Base-by-base conservation (phyloP, 2,888 invertebrate species). In the Pediacus dermestoides region DNA sequence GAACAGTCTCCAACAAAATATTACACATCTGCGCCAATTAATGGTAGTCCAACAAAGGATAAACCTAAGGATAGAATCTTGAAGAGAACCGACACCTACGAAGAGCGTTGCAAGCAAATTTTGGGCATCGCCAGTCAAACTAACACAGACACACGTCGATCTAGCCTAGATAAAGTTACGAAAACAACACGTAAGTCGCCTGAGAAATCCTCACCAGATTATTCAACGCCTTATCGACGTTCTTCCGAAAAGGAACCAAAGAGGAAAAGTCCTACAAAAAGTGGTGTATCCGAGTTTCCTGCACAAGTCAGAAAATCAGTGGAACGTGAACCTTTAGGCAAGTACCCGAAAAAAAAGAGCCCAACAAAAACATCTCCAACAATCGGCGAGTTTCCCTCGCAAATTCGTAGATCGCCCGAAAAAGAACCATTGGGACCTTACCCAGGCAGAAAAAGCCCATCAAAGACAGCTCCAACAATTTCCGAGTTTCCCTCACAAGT, bases 41-140 rank as follows among this genome's bases (percentile, higher is more conserved):
- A n/a, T n/a, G n/a, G n/a, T n/a, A n/a, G n/a, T n/a, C n/a, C n/a
- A n/a, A n/a, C n/a, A 61, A 62, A 18, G 56, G 66, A 52, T 42
- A 60, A 63, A 4, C 61, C 70, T 0, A 77, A 75, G 50, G 58
- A 69, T 13, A 78, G 76, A 49, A 77, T 78, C 22, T 76, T 80
- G 1, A 77, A 75, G 46, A 72, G 82, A 52, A 77, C 81, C 21
- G 83, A 85, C 64, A 84, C 84, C 1, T 85, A 83, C 46, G 84
- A 84, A 63, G 83, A 84, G 61, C 72, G 83, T 16, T 84, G 84
- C 49, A 74, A 80, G 21, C 77, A 82, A 56, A 83, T 84, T 52
- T 70, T 84, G 22, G 84, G 84, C 2, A 79, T 84, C 71, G 66
- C 72, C 30, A 71, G 73, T 34, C 53, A 55, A 16, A 67, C 60